Evolutionary conservation across 2,888 invertebrate species (phyloP).

Genomic region (Oscheius sp.): DNA sequence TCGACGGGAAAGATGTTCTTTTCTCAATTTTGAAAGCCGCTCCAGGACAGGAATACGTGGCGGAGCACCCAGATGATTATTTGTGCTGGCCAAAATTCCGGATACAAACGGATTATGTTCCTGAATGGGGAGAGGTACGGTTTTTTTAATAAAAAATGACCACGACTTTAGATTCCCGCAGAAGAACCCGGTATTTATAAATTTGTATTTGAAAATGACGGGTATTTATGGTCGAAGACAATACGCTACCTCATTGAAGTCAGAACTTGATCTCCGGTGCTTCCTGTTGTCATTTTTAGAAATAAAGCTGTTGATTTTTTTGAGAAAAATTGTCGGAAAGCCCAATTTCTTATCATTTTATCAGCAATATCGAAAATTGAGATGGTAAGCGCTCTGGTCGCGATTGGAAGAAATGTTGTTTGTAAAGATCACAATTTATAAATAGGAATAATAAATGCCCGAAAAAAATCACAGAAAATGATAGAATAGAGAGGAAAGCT

Average conservation of each 20-base stretch:
- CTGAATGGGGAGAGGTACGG: constrained; percentile 59
- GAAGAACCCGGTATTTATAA: constrained; percentile 63
- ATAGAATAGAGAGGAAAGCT: not conserved
- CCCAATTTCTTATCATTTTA: too few relatives aligned
- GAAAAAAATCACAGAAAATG: not conserved
- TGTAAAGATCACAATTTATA: too few relatives aligned
- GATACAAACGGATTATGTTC: constrained; percentile 64
- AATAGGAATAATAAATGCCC: not conserved
- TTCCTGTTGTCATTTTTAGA: too few relatives aligned
- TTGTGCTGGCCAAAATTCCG: constrained; percentile 62
- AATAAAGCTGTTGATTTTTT: too few relatives aligned
- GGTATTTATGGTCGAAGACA: constrained; percentile 52
- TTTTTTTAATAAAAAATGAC: not conserved
- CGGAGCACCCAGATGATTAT: constrained; percentile 59
- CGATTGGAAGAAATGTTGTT: too few relatives aligned
- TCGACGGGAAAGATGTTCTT: constrained; percentile 50
- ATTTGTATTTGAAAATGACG: constrained; percentile 64
- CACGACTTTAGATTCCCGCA: constrained; percentile 40
- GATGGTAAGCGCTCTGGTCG: too few relatives aligned
- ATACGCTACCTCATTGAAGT: constrained; percentile 51
- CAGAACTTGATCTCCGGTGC: constrained; percentile 4
- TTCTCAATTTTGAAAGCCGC: constrained; percentile 50
- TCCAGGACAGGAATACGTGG: constrained; percentile 40
- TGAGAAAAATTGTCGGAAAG: too few relatives aligned
- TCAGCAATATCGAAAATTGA: too few relatives aligned